Evolutionary conservation across 2,888 invertebrate species (phyloP).

Genomic region (Cataglyphis rosenhaueri): DNA sequence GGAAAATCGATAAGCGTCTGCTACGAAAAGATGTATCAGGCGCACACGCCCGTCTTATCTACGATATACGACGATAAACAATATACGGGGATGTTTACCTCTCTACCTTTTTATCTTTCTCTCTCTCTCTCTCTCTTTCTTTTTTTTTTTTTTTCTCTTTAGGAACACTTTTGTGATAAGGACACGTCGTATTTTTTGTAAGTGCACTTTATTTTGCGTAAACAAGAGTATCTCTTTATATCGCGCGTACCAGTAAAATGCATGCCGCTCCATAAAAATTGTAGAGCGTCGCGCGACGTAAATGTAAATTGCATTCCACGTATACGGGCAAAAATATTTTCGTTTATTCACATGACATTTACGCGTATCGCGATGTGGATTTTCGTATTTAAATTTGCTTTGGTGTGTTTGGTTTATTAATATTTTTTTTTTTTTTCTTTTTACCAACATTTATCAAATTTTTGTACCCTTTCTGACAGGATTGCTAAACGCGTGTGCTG

Average conservation of each 20-base stretch:
- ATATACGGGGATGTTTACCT: constrained; percentile 8
- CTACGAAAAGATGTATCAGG: constrained; percentile 8
- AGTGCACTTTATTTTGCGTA: constrained; percentile 53
- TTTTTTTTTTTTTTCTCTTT: not conserved
- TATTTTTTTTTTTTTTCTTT: too few relatives aligned
- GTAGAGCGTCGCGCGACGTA: constrained; percentile 32
- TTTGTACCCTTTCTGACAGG: not conserved
- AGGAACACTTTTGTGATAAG: constrained; percentile 33
- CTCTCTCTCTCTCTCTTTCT: not conserved
- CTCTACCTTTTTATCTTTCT: not conserved
- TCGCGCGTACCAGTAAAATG: constrained; percentile 32
- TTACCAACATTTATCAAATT: constrained; percentile 5
- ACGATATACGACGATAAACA: constrained; percentile 13
- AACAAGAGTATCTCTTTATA: constrained; percentile 49
- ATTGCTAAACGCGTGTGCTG: not conserved
- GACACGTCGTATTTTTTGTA: constrained; percentile 29
- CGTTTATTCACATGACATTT: constrained; percentile 21
- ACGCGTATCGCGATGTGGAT: not conserved
- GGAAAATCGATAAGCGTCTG: not conserved
- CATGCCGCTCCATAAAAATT: constrained; percentile 39
- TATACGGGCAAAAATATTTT: constrained; percentile 39
- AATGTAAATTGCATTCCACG: constrained; percentile 47
- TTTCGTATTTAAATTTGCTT: constrained; percentile 23
- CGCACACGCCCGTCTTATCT: not conserved
- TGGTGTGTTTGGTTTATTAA: not conserved